Evolutionary conservation across 2,113 vertebrate genomes (phyloP).

Genomic region (Bagarius yarrelli): DNA sequence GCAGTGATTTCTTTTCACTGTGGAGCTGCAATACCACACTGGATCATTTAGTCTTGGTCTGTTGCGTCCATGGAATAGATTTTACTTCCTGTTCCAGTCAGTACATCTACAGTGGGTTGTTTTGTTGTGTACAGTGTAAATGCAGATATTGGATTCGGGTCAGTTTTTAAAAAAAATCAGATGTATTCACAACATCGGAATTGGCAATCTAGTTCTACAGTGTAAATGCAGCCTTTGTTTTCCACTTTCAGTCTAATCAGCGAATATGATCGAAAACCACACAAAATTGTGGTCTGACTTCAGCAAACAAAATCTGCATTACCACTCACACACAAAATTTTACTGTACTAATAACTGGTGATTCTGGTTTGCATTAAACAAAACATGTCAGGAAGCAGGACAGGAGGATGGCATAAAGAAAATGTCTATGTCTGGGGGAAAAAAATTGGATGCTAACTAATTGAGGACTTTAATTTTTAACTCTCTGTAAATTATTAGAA

Average conservation of each 20-base stretch:
- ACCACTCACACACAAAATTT: constrained; percentile 18
- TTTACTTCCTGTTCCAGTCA: no score
- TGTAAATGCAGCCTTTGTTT: constrained; percentile 26
- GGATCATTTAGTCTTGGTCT: no score
- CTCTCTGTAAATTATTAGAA: neutral
- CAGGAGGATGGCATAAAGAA: constrained; percentile 20
- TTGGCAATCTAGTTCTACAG: no score
- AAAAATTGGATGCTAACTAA: neutral
- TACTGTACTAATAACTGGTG: constrained; percentile 19
- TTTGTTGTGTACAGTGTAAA: no score
- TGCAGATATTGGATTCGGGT: no score
- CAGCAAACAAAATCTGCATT: constrained; percentile 42
- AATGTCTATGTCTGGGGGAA: neutral
- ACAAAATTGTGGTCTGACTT: constrained; percentile 56
- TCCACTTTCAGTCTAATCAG: constrained; percentile 41
- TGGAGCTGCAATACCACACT: no score
- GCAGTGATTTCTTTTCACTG: no score
- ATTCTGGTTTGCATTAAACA: constrained; percentile 36
- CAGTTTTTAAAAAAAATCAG: no score
- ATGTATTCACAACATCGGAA: no score
- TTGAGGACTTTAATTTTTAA: constrained; percentile 16
- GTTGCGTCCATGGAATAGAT: no score
- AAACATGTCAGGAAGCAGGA: constrained; percentile 26
- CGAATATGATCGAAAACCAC: constrained; percentile 51
- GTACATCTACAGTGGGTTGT: no score